Evolutionary conservation across 2,888 invertebrate genomes (phyloP).

Genomic region (Dyspetes luteomarginatus): DNA sequence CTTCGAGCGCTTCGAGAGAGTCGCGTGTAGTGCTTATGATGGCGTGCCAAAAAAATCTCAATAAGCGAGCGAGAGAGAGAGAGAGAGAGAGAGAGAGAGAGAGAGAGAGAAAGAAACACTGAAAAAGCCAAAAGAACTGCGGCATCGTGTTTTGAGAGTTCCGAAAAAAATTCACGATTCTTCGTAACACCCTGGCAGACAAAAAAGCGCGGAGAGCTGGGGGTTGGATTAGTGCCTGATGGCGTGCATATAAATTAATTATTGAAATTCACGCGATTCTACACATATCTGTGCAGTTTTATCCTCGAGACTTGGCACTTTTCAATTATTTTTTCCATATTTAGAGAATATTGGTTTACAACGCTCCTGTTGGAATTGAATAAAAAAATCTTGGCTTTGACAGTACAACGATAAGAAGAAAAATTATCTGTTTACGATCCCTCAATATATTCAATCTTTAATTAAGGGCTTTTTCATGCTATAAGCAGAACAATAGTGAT

Average conservation of each 20-base stretch:
- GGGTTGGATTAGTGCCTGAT: constrained; percentile 4
- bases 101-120: constrained; percentile 16
- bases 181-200: not conserved
- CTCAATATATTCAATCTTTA: no score
- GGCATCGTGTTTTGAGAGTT: constrained; percentile 26
- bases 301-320: not conserved
- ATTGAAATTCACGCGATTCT: constrained; percentile 29
- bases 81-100: not conserved
- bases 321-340: constrained; percentile 3
- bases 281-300: not conserved
- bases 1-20: constrained; percentile 39
- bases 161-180: constrained; percentile 49
- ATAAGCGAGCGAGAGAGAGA: not conserved
- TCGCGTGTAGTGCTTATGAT: constrained; percentile 25
- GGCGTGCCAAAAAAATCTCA: constrained; percentile 59
- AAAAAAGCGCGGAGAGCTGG: not conserved
- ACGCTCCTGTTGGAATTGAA: not conserved
- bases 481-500: no score
- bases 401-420: no score
- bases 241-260: constrained; percentile 37
- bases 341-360: not conserved
- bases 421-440: no score
- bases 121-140: not conserved
- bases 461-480: no score
- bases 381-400: not conserved